Base-by-base conservation (phyloP, 2,113 vertebrate species). In the Triplophysa dalaica region DNA sequence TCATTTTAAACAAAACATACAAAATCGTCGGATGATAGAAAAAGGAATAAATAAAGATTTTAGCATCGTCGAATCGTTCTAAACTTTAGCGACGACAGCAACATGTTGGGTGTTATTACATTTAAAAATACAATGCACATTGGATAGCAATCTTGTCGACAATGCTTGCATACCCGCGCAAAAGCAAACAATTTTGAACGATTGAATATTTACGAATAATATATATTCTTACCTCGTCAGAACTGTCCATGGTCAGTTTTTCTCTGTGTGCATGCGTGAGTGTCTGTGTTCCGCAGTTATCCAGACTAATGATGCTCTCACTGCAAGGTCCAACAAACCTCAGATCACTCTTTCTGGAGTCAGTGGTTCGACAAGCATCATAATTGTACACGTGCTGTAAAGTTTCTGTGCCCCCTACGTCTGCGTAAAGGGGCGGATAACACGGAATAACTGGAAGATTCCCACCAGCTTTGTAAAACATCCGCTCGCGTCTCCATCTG, bases 341-440 rank as follows among this genome's bases (percentile, higher is more conserved):
- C 24, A 84, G 33, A 66, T 94, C 93, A 6, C 93, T 93, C 83
- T 92, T 93, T 78, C 87, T 91, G 1, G 94, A 95, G 87, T 94
- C 93, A 0, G 93, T 93, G 58, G 94, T 95, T 74, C 93, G 92
- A 85, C 92, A 94, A 66, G 93, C 91, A 83, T 94, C 85, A 60
- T 86, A 86, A 72, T 86, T 86, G 52, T 86, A 86, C 63, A 82
- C 74, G 26, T 86, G 85, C 65, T 75, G 80, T 43, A 84, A 79
- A 66, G 85, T 86, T 29, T 80, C 85, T 41, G 85, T 84, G 22
- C 73, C 82, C 6, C 82, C 85, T 19, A 75, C 80, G 48, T 86
- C 85, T 77, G 85, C 85, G 79, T 86, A 86, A 82, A 79, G 79
- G 11, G 85, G 85, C 19, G 85, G 85, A 45, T 84, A 84, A 73